These are phyloP conservation scores for Nyctereutes procyonoides DNA, from an alignment of 2,113 vertebrate genomes.

Conservation along the genomic window DNA sequence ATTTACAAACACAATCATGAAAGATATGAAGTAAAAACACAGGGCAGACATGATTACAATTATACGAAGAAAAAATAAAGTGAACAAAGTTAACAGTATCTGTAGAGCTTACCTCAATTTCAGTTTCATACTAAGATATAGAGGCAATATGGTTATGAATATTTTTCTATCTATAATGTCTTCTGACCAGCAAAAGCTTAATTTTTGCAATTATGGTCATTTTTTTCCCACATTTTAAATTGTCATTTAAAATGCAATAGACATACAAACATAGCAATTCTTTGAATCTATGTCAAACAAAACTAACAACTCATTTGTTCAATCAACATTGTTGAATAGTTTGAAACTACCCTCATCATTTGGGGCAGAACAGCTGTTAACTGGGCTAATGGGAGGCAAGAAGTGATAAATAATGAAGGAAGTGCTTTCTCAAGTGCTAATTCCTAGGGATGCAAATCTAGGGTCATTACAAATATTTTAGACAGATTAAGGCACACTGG, in stretches of 20 bases:
- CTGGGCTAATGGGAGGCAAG: conserved; percentile 41
- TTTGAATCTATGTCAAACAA: conserved; percentile 25
- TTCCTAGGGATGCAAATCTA: conserved; percentile 47
- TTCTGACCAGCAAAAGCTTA: background rate
- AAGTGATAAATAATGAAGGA: conserved; percentile 45
- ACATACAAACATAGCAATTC: background rate
- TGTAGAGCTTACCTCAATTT: background rate
- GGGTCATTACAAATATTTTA: conserved; percentile 56
- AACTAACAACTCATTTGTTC: conserved; percentile 37
- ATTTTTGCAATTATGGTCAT: background rate
- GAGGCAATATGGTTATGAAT: background rate
- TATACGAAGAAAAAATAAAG: conserved; percentile 47
- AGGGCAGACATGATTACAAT: background rate
- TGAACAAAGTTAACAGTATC: background rate
- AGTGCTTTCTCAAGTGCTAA: conserved; percentile 38
- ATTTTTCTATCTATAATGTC: background rate
- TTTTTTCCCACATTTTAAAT: conserved; percentile 2
- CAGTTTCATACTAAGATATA: background rate
- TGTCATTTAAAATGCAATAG: background rate
- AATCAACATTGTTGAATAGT: background rate
- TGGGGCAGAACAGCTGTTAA: conserved; percentile 29
- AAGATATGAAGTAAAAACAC: background rate
- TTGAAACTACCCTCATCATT: conserved; percentile 36
- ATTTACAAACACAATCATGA: background rate
- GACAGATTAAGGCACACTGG: conserved; percentile 11